Evolutionary conservation across 2,888 invertebrate genomes (phyloP).

Genomic region (Drosophila mercatorum): DNA sequence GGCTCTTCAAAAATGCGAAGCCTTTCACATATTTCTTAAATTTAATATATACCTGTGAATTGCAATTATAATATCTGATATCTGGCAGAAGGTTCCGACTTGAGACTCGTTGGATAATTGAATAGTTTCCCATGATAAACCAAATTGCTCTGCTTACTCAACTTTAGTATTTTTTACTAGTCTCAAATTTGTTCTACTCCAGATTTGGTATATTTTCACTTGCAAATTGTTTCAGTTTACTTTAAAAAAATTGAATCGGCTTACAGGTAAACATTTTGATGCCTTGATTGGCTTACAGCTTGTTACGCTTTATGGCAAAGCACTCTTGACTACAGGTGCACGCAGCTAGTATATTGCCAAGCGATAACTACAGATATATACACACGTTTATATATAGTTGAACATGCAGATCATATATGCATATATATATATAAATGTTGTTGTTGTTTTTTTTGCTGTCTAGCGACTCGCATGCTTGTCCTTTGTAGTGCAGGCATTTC

Average conservation of each 20-base stretch:
- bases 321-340: neutral
- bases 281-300: constrained; percentile 9
- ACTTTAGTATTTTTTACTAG: neutral
- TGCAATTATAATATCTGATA: no score
- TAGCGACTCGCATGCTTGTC: constrained; percentile 7
- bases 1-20: neutral
- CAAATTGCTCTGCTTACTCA: neutral
- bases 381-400: neutral
- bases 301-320: neutral
- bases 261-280: constrained; percentile 1
- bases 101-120: no score
- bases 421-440: neutral
- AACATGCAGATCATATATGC: neutral
- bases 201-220: neutral
- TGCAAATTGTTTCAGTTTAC: neutral
- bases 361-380: neutral
- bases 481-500: neutral
- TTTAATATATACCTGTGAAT: neutral
- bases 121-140: neutral
- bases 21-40: neutral
- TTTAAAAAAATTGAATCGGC: neutral
- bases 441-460: constrained; percentile 6
- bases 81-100: no score
- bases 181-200: neutral
- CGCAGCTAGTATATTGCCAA: neutral